Evolutionary conservation across 2,113 vertebrate genomes (phyloP), one percentile per base, ranked within the genome.

Genomic region (Cyanoramphus novaezelandiae): DNA sequence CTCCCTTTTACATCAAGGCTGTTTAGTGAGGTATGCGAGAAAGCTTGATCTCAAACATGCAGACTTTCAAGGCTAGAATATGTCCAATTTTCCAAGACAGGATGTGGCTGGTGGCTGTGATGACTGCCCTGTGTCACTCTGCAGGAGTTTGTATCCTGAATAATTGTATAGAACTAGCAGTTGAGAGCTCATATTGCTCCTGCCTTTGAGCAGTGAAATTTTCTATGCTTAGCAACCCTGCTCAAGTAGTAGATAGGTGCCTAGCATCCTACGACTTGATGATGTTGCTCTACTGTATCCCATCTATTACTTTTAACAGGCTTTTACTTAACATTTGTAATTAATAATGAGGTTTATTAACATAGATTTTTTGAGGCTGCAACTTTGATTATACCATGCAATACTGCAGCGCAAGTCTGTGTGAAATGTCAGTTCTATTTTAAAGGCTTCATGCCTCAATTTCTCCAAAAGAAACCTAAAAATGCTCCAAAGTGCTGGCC

Each of bases 11-110:
- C 39, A 80, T 75, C 52, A 65, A 69, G 81, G 70, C 55, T 49
- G 33, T 90, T 95, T 49, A 70, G 55, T 88, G 92, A 95, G 92
- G 82, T 93, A 91, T 86, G 82, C 25, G 2, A 91, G 78, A 89
- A 95, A 90, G 82, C 81, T 93, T 79, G 28, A 82, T 92, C 79
- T 88, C 63, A 88, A 60, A 65, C 94, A 90, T 91, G 93, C 88
- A 88, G 64, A 75, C 37, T 92, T 86, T 86, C 83, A 75, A 79
- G 53, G 47, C 50, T 95, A 71, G 55, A 76, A 20, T 52, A 72
- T 10, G 21, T 57, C 79, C 91, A 74, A 71, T 39, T 68, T 83
- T 59, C 90, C 74, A 84, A 41, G 67, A 47, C 8, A 67, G 43
- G 57, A 77, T 31, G 60, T 80, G 50, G 84, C 92, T 90, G 82